A percentile compares a stretch with the other conserved stretches of the same genome.
These are phyloP conservation scores for Phymastichus coffea DNA, from an alignment of 1,140 invertebrate species.

Conservation along the genomic window DNA sequence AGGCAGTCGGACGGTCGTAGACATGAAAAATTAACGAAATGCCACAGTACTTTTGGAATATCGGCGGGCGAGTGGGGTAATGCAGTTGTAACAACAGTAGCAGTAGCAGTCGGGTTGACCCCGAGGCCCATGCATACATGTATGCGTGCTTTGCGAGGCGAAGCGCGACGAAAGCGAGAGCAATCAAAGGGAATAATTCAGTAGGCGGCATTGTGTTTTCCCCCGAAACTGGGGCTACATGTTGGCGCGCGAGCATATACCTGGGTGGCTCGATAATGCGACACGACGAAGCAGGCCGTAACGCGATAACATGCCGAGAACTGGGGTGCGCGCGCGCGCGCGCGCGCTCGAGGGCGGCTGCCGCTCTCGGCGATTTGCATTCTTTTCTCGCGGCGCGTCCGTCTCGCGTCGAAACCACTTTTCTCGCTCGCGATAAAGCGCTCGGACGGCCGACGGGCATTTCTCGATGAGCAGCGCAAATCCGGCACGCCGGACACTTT, in stretches of 20 bases:
- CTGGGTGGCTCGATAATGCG: constrained; percentile 30
- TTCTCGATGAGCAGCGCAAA: too few relatives aligned
- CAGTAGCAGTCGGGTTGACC: too few relatives aligned
- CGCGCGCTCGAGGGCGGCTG: background rate
- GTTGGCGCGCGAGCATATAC: constrained; percentile 11
- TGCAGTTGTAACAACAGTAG: too few relatives aligned
- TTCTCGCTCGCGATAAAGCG: background rate
- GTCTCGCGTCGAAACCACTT: background rate
- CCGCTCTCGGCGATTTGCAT: background rate
- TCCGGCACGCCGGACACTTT: too few relatives aligned
- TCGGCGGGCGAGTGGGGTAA: too few relatives aligned
- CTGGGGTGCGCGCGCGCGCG: background rate
- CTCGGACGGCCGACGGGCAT: too few relatives aligned
- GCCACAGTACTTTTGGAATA: background rate
- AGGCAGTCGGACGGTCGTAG: too few relatives aligned
- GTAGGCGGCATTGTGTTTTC: constrained; percentile 45
- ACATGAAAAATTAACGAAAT: constrained; percentile 16
- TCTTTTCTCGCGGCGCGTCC: background rate
- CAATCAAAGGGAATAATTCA: constrained; percentile 54
- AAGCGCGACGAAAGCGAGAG: constrained; percentile 45
- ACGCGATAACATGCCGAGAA: background rate
- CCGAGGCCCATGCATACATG: too few relatives aligned
- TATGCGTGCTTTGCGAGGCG: constrained; percentile 26
- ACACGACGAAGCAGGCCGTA: constrained; percentile 19
- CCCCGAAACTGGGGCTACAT: constrained; percentile 9